Conservation (phyloP, 2,888 invertebrate genomes). For the Drosophila testacea region DNA sequence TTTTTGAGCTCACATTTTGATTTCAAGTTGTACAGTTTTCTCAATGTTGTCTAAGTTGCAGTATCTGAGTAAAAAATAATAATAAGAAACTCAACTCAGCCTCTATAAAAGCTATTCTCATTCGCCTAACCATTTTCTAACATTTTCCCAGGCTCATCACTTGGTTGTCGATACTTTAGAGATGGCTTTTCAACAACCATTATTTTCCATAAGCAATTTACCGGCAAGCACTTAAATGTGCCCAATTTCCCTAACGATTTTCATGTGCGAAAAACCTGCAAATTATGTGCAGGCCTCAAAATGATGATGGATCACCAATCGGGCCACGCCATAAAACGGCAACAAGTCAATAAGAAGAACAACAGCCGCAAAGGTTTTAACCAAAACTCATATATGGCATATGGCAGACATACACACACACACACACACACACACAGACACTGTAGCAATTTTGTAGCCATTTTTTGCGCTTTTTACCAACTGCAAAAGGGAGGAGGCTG, state of each 20-base stretch:
- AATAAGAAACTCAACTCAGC: too few species aligned
- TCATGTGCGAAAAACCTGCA: conserved; percentile 69
- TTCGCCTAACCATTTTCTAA: neutral
- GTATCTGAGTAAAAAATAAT: neutral
- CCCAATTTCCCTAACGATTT: conserved; percentile 62
- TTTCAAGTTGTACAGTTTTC: too few species aligned
- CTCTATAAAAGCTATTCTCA: neutral
- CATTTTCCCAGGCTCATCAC: conserved; percentile 20
- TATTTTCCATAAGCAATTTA: conserved; percentile 51
- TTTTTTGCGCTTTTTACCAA: conserved; percentile 63
- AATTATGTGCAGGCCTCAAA: conserved; percentile 67
- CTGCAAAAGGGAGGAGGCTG: conserved; percentile 23
- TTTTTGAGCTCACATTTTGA: too few species aligned
- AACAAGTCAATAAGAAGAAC: conserved; percentile 73
- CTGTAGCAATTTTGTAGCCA: conserved; percentile 73
- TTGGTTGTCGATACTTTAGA: neutral
- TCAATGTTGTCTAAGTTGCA: too few species aligned
- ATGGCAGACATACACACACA: conserved; percentile 44
- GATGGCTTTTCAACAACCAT: conserved; percentile 27
- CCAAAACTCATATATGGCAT: conserved; percentile 44
- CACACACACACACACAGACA: neutral
- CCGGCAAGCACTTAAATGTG: conserved; percentile 42
- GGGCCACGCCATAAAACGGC: conserved; percentile 82
- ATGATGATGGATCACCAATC: conserved; percentile 85
- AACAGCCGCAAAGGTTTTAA: conserved; percentile 53